Percentiles rank a stretch among this genome's conserved stretches.
phyloP scores from a whole-genome alignment of 2,888 invertebrate species.

The Ochropacha duplaris region DNA sequence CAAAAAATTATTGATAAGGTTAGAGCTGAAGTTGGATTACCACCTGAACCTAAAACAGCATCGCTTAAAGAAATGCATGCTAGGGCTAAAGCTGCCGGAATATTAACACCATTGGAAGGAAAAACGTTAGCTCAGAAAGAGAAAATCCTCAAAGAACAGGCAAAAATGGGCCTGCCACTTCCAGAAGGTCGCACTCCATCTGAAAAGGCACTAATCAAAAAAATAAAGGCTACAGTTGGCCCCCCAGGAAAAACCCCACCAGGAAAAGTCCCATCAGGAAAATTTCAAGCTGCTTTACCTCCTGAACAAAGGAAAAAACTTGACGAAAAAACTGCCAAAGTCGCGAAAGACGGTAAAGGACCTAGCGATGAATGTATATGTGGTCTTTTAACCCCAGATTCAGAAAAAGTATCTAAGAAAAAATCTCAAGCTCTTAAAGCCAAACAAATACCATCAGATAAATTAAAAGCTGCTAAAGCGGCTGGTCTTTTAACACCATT shows the following conservation, averaged over 20 bases:
- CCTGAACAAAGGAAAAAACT: too few relatives aligned
- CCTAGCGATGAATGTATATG: too few relatives aligned
- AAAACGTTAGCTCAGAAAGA: conserved; percentile 31
- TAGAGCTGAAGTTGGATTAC: conserved; percentile 23
- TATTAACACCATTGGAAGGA: conserved; percentile 31
- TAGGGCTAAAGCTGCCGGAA: conserved; percentile 26
- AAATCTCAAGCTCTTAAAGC: conserved; percentile 5
- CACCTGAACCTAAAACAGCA: conserved; percentile 31
- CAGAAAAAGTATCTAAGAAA: too few relatives aligned
- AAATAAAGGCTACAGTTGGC: conserved; percentile 9
- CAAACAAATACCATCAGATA: conserved; percentile 22
- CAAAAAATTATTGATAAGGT: conserved; percentile 28
- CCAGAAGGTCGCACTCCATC: conserved; percentile 36
- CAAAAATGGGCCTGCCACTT: conserved; percentile 27
- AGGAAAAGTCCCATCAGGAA: conserved; percentile 23
- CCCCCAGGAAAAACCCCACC: conserved; percentile 20
- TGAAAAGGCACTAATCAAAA: conserved; percentile 26
- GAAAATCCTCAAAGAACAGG: conserved; percentile 23
- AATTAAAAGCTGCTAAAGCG: conserved; percentile 30
- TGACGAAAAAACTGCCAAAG: too few relatives aligned
- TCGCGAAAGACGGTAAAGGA: too few relatives aligned
- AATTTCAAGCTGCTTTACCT: conserved; percentile 19
- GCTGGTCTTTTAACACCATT: conserved; percentile 34
- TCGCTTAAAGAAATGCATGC: conserved; percentile 12
- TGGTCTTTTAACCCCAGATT: too few relatives aligned